These are phyloP conservation scores for Bombyx huttoni DNA, from an alignment of 2,888 invertebrate genomes.

Conservation along the genomic window DNA sequence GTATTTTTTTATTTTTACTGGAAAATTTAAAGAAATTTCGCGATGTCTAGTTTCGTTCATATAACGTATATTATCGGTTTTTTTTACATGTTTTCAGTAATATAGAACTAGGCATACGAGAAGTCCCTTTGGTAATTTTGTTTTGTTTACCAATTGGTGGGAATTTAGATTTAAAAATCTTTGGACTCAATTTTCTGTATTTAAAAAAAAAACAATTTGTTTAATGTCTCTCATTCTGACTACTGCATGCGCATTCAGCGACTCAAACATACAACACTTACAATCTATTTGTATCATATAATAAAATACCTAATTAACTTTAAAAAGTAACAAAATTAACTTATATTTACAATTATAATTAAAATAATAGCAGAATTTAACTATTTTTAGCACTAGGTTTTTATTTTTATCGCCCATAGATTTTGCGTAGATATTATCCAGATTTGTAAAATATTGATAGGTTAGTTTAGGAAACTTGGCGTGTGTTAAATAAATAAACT, in stretches of 20 bases:
- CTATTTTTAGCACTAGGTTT: conserved; percentile 54
- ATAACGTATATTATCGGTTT: conserved; percentile 3
- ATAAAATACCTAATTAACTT: conserved; percentile 69
- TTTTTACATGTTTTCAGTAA: conserved; percentile 12
- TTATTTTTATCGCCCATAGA: conserved; percentile 16
- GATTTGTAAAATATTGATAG: not conserved
- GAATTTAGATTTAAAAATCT: conserved; percentile 59
- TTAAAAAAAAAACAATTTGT: conserved; percentile 40
- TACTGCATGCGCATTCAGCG: conserved; percentile 67
- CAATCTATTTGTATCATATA: conserved; percentile 42
- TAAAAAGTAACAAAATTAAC: conserved; percentile 72
- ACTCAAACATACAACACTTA: conserved; percentile 72
- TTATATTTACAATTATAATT: conserved; percentile 70
- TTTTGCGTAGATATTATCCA: not conserved
- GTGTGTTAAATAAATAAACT: conserved; percentile 3
- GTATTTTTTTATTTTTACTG: conserved; percentile 29
- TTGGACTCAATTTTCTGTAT: conserved; percentile 55
- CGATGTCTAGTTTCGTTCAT: not conserved
- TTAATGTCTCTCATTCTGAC: conserved; percentile 59
- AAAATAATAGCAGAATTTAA: conserved; percentile 66
- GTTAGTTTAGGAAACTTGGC: conserved; percentile 1
- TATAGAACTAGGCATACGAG: conserved; percentile 22
- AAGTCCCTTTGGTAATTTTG: conserved; percentile 50
- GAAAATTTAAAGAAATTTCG: not conserved
- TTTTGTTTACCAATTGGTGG: conserved; percentile 60